phyloP scores from a whole-genome alignment of 2,888 invertebrate species.

The Drosophila crucigera region DNA sequence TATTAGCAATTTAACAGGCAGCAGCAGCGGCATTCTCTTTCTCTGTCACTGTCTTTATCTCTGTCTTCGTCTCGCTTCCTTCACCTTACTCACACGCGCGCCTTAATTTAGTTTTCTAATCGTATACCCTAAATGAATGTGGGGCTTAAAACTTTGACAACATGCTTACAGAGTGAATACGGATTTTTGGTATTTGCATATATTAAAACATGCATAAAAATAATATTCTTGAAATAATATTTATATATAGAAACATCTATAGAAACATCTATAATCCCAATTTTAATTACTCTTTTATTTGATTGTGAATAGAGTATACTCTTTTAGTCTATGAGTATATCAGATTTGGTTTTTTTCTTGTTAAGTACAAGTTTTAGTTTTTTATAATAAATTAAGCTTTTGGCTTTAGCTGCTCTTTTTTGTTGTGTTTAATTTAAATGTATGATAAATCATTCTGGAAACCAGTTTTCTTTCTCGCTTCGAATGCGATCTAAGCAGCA shows the following conservation, averaged over 20 bases:
- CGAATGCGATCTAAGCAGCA: constrained; percentile 58
- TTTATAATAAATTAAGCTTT: constrained; percentile 79
- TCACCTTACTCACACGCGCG: constrained; percentile 59
- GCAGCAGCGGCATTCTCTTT: constrained; percentile 57
- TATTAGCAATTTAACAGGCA: constrained; percentile 42
- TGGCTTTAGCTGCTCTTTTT: constrained; percentile 63
- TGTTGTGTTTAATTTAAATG: constrained; percentile 71
- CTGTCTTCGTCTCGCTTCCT: constrained; percentile 37
- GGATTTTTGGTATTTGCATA: not conserved
- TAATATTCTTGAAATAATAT: not conserved
- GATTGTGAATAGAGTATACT: constrained; percentile 37
- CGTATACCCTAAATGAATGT: constrained; percentile 45
- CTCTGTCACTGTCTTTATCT: constrained; percentile 26
- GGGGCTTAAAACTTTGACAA: not conserved
- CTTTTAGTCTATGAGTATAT: constrained; percentile 5
- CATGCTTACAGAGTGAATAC: not conserved
- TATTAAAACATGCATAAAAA: not conserved
- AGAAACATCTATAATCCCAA: constrained; percentile 2
- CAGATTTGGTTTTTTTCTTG: constrained; percentile 29
- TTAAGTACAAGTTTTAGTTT: constrained; percentile 79
- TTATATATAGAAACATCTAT: not conserved
- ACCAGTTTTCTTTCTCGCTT: constrained; percentile 69
- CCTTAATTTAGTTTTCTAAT: constrained; percentile 70
- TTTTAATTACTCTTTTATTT: not conserved
- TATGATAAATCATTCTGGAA: constrained; percentile 78